phyloP scores from a whole-genome alignment of 2,797 vertebrate species.

The Fistularia commersonii region DNA sequence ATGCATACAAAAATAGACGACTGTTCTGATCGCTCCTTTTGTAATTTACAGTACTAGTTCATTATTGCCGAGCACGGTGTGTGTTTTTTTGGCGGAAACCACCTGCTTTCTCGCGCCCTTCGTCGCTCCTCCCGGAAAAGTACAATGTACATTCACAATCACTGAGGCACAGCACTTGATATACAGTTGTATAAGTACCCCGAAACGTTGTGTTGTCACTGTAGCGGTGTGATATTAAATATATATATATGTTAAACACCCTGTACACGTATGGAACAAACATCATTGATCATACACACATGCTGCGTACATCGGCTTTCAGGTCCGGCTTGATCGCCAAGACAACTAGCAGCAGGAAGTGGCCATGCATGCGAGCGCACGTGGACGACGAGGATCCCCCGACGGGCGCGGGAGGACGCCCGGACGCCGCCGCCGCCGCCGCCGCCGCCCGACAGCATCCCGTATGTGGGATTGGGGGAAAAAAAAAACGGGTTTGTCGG shows the following conservation, averaged over 20 bases:
- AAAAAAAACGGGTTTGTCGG: too few relatives aligned
- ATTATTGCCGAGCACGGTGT: constrained; percentile 71
- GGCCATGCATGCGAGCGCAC: constrained; percentile 58
- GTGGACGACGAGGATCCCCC: constrained; percentile 29
- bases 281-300: constrained; percentile 49
- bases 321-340: constrained; percentile 39
- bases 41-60: constrained; percentile 67
- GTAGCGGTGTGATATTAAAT: constrained; percentile 56
- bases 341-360: constrained; percentile 30
- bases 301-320: constrained; percentile 39
- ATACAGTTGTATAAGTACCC: constrained; percentile 64
- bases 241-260: constrained; percentile 43
- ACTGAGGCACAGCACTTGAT: constrained; percentile 74
- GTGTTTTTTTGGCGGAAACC: constrained; percentile 49
- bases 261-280: constrained; percentile 58
- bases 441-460: too few relatives aligned
- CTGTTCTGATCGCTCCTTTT: constrained; percentile 67
- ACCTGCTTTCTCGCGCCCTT: constrained; percentile 37
- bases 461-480: too few relatives aligned
- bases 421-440: not conserved
- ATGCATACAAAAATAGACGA: constrained; percentile 86
- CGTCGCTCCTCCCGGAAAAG: constrained; percentile 43
- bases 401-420: constrained; percentile 44
- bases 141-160: constrained; percentile 73
- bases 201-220: constrained; percentile 56